A percentile compares a stretch with the other conserved stretches of the same genome.
phyloP scores from a whole-genome alignment of 2,797 vertebrate genomes.

The Sandelia bainsii region DNA sequence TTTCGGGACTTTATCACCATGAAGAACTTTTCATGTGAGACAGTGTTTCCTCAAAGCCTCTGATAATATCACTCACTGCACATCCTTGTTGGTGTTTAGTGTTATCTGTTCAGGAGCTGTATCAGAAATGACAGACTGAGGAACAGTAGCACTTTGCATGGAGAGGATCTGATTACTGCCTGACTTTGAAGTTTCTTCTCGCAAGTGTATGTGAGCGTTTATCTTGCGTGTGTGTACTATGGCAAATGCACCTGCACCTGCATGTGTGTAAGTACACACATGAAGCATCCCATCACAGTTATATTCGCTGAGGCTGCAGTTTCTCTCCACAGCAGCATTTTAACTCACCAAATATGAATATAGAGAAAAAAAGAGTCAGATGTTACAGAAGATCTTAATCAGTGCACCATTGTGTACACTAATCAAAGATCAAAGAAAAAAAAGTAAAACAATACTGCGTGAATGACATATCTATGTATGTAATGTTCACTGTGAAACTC shows the following conservation, averaged over 20 bases:
- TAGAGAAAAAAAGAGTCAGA: background rate
- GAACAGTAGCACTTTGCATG: constrained; percentile 54
- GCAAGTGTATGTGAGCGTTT: constrained; percentile 19
- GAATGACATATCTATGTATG: background rate
- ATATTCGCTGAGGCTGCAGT: background rate
- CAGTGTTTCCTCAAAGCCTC: constrained; percentile 49
- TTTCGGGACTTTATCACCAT: constrained; percentile 59
- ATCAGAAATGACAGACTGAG: constrained; percentile 52
- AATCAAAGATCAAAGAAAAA: too few relatives aligned
- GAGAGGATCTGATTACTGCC: constrained; percentile 49
- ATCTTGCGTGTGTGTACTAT: constrained; percentile 24
- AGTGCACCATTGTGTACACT: background rate
- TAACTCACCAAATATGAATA: background rate
- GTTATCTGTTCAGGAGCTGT: constrained; percentile 56
- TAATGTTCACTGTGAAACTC: background rate
- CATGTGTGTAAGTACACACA: background rate
- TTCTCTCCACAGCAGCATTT: background rate
- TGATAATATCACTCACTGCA: constrained; percentile 65
- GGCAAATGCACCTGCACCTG: constrained; percentile 3
- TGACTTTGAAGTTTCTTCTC: constrained; percentile 46
- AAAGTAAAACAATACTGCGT: too few relatives aligned
- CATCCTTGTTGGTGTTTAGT: constrained; percentile 54
- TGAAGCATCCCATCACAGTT: background rate
- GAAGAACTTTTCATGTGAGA: constrained; percentile 61
- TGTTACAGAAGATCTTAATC: background rate